A percentile compares a stretch with the other conserved stretches of the same genome.
Evolutionary conservation across 2,113 vertebrate genomes (phyloP).

Genomic region (Puntigrus tetrazona): DNA sequence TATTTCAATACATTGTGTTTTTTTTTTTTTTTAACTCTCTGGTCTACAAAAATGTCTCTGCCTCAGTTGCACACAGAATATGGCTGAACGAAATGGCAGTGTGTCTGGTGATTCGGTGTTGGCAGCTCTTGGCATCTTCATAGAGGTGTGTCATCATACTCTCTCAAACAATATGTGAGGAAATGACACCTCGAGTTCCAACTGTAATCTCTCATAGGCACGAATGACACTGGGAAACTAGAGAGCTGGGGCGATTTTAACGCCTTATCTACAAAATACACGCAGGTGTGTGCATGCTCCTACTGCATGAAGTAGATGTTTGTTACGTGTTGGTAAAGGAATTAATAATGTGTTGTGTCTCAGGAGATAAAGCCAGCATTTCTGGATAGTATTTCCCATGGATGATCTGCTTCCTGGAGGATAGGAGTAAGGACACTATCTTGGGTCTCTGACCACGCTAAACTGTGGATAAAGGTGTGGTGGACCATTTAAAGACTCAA

Average conservation of each 20-base stretch:
- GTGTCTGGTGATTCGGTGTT: neutral
- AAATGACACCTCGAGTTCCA: neutral
- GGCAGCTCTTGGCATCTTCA: conserved; percentile 59
- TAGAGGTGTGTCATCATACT: conserved; percentile 47
- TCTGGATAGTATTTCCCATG: conserved; percentile 60
- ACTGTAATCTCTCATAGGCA: conserved; percentile 38
- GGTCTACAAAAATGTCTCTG: neutral
- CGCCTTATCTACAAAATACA: conserved; percentile 36
- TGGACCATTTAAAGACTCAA: conserved; percentile 78
- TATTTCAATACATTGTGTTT: neutral
- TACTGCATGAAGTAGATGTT: neutral
- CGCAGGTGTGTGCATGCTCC: conserved; percentile 43
- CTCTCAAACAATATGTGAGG: neutral
- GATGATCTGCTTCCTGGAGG: conserved; percentile 62
- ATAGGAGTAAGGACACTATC: conserved; percentile 70
- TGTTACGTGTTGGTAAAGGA: neutral
- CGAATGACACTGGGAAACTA: conserved; percentile 45
- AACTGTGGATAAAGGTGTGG: conserved; percentile 66
- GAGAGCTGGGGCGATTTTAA: conserved; percentile 64
- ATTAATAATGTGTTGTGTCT: neutral
- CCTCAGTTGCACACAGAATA: conserved; percentile 74
- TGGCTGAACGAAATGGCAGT: neutral
- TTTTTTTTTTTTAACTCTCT: no score
- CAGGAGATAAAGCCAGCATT: conserved; percentile 7
- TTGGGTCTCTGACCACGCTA: conserved; percentile 76